Percentiles rank a stretch among this genome's conserved stretches.
Evolutionary conservation across 2,888 invertebrate species (phyloP).

Genomic region (Smittia sp.): DNA sequence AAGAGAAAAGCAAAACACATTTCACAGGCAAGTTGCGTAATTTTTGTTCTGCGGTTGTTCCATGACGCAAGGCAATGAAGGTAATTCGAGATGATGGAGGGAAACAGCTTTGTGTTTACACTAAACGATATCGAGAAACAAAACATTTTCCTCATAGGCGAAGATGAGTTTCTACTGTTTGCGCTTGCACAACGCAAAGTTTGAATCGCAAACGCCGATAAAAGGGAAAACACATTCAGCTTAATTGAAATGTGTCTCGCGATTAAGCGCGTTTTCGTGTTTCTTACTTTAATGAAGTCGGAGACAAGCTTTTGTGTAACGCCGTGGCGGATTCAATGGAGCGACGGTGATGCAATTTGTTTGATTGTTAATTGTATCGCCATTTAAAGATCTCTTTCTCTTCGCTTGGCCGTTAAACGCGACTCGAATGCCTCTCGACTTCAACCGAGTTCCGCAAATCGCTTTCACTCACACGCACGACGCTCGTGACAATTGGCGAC

Average conservation of each 20-base stretch:
- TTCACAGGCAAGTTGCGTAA: background rate
- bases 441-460: background rate
- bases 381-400: slow-evolving; percentile 1
- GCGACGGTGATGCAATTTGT: slow-evolving; percentile 9
- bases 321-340: background rate
- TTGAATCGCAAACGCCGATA: background rate
- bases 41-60: background rate
- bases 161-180: background rate
- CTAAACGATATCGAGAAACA: background rate
- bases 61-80: background rate
- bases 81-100: background rate
- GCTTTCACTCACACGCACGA: background rate
- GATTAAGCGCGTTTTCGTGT: background rate
- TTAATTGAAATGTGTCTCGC: background rate
- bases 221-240: background rate
- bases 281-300: background rate
- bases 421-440: background rate
- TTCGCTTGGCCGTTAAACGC: background rate
- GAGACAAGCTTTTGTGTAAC: background rate
- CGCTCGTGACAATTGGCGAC: background rate
- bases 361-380: slow-evolving; percentile 1
- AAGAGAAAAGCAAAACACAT: slow-evolving; percentile 3
- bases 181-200: background rate
- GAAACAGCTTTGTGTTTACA: background rate
- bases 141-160: background rate